Conservation (phyloP, 2,888 invertebrate species). For the Coelinius sp. region DNA sequence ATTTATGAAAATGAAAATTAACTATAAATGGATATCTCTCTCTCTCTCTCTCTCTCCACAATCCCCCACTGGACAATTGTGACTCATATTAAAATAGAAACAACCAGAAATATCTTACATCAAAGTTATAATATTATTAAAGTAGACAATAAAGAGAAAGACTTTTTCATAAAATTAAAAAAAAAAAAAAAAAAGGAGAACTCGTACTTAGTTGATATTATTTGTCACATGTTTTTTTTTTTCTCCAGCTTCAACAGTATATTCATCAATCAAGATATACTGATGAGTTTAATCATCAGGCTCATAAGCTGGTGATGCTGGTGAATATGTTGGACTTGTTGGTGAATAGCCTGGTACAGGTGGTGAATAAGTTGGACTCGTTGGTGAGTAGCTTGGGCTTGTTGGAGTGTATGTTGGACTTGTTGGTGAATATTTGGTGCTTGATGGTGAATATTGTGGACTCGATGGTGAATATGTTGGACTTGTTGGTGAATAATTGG, state of each 20-base stretch:
- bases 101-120: constrained; percentile 17
- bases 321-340: constrained; percentile 76
- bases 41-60: background rate
- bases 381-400: constrained; percentile 84
- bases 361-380: constrained; percentile 84
- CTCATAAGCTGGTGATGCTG: constrained; percentile 78
- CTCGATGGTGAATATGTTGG: constrained; percentile 77
- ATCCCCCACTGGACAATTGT: background rate
- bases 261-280: too few relatives aligned
- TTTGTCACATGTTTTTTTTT: background rate
- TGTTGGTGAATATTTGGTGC: constrained; percentile 88
- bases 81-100: background rate
- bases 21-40: too few relatives aligned
- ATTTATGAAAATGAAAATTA: background rate
- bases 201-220: background rate
- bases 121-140: background rate
- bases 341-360: constrained; percentile 77
- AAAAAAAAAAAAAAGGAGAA: background rate
- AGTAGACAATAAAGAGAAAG: background rate
- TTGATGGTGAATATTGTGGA: constrained; percentile 89
- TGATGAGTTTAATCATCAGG: constrained; percentile 70
- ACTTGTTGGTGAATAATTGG: constrained; percentile 88
- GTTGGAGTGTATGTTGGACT: constrained; percentile 86
- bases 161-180: background rate
- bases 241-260: background rate